Evolutionary conservation across 35 echinoderm and acorn worm genomes (phyloP).

Genomic region (Amphiura filiformis): DNA sequence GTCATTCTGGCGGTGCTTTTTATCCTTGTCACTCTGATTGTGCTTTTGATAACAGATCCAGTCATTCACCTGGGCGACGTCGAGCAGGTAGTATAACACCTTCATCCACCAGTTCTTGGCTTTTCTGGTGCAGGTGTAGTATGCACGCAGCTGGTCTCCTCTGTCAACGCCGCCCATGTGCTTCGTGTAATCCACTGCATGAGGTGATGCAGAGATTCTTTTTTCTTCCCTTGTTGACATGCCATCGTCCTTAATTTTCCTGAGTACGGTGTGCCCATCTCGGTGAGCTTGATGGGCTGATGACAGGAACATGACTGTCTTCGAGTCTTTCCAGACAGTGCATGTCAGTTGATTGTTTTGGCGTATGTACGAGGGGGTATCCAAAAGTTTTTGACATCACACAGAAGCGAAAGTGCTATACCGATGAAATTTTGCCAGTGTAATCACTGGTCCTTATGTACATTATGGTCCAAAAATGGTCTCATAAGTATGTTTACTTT

Average conservation of each 20-base stretch:
- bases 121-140: conserved; percentile 39
- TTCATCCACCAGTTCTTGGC: conserved; percentile 40
- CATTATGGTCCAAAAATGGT: too few species aligned
- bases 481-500: too few species aligned
- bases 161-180: conserved; percentile 55
- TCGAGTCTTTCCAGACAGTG: conserved; percentile 25
- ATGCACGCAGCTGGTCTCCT: conserved; percentile 31
- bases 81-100: conserved; percentile 40
- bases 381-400: too few species aligned
- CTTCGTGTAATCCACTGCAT: conserved; percentile 28
- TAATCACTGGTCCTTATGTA: too few species aligned
- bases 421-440: too few species aligned
- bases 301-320: conserved; percentile 4
- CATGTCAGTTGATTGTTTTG: conserved; percentile 7
- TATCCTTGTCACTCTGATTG: background rate
- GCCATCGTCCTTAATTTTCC: conserved; percentile 8
- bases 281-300: conserved; percentile 16
- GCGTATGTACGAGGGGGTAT: too few species aligned
- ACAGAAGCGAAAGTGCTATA: too few species aligned
- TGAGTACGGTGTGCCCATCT: background rate
- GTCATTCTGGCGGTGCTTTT: background rate
- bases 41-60: conserved; percentile 20
- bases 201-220: background rate
- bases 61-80: conserved; percentile 24
- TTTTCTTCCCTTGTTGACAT: background rate